Base-by-base conservation (phyloP, 2,113 vertebrate species). In the Orthonyx spaldingii region DNA sequence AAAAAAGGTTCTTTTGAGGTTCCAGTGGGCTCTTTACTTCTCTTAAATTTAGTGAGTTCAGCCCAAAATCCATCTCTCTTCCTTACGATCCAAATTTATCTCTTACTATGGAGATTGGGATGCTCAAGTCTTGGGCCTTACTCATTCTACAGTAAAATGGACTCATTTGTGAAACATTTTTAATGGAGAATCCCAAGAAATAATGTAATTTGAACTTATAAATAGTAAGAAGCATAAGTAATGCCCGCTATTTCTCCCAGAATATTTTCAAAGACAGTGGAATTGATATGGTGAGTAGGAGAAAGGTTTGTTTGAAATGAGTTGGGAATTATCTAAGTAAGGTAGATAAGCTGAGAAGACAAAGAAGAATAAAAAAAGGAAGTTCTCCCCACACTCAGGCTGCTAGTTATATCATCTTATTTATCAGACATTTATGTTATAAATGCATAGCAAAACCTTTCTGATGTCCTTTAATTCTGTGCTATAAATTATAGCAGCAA, bases 171-270 rank as follows among this genome's bases (percentile, higher is more conserved):
- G 21, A 63, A 83, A 26, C 2, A 32, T 2, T 1, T 46, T 84
- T 69, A 46, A 30, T 55, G 33, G 5, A 9, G 4, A 81, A 76
- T 41, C 13, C 8, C 13, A 64, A n/a, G 33, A 89, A 50, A 47
- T 39, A 59, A 72, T 10, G 27, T 20, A 37, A 39, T 70, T 66
- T 66, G 9, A 52, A 60, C 18, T 56, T 46, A 56, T 5, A 3
- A 10, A 32, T 23, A 87, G 16, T 9, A n/a, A 64, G 77, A 84
- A 59, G 17, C 26, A 63, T 33, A 70, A 61, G 3, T 32, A 59
- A 68, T 41, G 28, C 6, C 28, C 53, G 26, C 0, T 0, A 37
- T 83, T 69, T 17, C 5, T 3, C 23, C 9, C 2, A 4, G 46
- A 61, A 44, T 66, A 23, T 80, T 87, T 72, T 83, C 59, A 69